Conservation (phyloP, 2,888 invertebrate genomes). For the Caenorhabditis panamensis region DNA sequence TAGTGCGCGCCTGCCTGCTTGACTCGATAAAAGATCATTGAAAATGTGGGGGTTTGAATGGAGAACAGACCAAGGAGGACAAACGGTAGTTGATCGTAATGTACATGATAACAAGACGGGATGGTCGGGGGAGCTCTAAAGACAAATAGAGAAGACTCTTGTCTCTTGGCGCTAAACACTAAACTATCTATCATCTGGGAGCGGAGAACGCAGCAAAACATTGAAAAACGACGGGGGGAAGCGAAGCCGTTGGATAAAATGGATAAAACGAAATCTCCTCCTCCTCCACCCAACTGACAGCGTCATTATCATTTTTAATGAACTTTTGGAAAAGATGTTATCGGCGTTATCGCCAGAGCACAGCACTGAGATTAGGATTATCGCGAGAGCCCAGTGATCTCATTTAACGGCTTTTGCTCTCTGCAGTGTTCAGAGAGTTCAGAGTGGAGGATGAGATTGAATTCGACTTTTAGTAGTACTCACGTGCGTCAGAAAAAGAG, state of each 20-base stretch:
- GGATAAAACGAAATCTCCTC: too few relatives aligned
- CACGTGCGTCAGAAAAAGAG: too few relatives aligned
- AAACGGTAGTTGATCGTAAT: slow-evolving; percentile 57
- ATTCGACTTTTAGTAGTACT: background rate
- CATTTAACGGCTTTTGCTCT: slow-evolving; percentile 13
- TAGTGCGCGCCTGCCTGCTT: slow-evolving; percentile 17
- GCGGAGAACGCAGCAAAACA: too few relatives aligned
- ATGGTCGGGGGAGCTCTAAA: slow-evolving; percentile 25
- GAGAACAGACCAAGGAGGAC: slow-evolving; percentile 20
- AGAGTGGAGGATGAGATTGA: background rate
- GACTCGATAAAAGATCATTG: slow-evolving; percentile 49
- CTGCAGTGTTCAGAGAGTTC: slow-evolving; percentile 31
- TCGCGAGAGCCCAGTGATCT: slow-evolving; percentile 30
- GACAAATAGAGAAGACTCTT: slow-evolving; percentile 23
- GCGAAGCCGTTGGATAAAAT: too few relatives aligned
- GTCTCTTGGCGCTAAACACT: slow-evolving; percentile 31
- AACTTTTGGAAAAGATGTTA: slow-evolving; percentile 18
- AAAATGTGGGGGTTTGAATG: slow-evolving; percentile 10
- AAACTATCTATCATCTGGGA: too few relatives aligned
- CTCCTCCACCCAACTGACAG: too few relatives aligned
- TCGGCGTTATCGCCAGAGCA: background rate
- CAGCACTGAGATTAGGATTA: slow-evolving; percentile 35
- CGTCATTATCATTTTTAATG: slow-evolving; percentile 20
- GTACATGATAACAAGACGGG: slow-evolving; percentile 53
- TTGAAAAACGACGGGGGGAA: too few relatives aligned